Base-by-base conservation (phyloP, 1,140 invertebrate genomes). In the Drosophila pseudoananassae region DNA sequence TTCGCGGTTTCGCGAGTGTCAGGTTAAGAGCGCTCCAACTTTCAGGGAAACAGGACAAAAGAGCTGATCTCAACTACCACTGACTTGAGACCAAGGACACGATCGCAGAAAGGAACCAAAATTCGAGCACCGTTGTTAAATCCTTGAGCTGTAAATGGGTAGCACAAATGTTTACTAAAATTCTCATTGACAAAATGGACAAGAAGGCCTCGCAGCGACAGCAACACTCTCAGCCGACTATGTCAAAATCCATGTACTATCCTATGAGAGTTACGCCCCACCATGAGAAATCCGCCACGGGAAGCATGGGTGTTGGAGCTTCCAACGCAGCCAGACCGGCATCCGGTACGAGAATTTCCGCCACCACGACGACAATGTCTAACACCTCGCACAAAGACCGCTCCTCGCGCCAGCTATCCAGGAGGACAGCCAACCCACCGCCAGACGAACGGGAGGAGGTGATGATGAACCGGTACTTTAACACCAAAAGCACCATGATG, bases 171-270 rank as follows among this genome's bases (percentile, higher is more conserved):
- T 59, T 78, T 60, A 50, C 72, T 29, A 60, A 63, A 79, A 72
- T 82, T 52, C 38, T 51, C 15, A 70, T 79, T 51, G 54, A 73
- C 17, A 50, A 69, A 61, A 87, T 87, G 82, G 78, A 87, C 40
- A 88, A 58, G 15, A 88, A 87, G 47, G 45, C 47, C 20, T 57
- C 58, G 38, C 82, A 71, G 6, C 72, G 59, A 3, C 58, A 61
- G 3, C 55, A 70, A 3, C 68, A 78, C 9, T 50, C 59, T 4
- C 64, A 61, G 17, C 55, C 40, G 40, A 8, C 15, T 5, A 7
- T 57, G 25, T 38, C 47, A n/a, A 45, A 55, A 6, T 4, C 40
- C n/a, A 53, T 33, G 2, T 43, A 15, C n/a, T 51, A 55, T 7
- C 17, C 40, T 4, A 3, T 46, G 12, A 29, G 8, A 7, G 20